A percentile compares a stretch with the other conserved stretches of the same genome.
Evolutionary conservation across 2,888 invertebrate species (phyloP).

Genomic region (Dynastes tityus): DNA sequence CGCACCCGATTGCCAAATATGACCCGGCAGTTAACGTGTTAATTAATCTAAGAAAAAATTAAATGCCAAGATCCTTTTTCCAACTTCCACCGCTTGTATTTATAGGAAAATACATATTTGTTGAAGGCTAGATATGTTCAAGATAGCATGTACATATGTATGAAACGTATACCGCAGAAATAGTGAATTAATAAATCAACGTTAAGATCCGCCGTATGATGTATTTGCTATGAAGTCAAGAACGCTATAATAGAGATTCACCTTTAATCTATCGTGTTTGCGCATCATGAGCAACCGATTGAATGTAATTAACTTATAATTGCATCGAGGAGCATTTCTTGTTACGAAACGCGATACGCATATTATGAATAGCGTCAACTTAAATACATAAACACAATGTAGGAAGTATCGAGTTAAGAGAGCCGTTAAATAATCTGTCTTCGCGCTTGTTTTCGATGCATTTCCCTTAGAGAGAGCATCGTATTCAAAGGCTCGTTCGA

Average conservation of each 20-base stretch:
- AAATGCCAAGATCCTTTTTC: too few species aligned
- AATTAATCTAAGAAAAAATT: too few species aligned
- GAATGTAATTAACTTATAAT: slow-evolving; percentile 44
- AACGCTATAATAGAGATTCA: not conserved
- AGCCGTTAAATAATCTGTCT: slow-evolving; percentile 26
- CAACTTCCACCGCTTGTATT: too few species aligned
- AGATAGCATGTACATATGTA: too few species aligned
- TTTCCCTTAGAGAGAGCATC: not conserved
- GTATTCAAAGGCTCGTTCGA: not conserved
- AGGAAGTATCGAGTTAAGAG: slow-evolving; percentile 45
- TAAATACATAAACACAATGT: slow-evolving; percentile 35
- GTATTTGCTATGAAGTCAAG: too few species aligned
- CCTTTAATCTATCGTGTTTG: not conserved
- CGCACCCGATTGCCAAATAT: too few species aligned
- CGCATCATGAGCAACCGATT: slow-evolving; percentile 13
- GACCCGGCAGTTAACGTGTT: too few species aligned
- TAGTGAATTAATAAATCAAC: too few species aligned
- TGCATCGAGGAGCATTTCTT: slow-evolving; percentile 19
- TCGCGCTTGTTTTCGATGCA: slow-evolving; percentile 22
- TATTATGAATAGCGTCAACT: slow-evolving; percentile 24
- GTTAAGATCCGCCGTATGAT: too few species aligned
- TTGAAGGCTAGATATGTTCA: too few species aligned
- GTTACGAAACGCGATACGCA: slow-evolving; percentile 27
- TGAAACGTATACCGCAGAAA: too few species aligned
- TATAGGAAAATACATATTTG: too few species aligned